Evolutionary conservation across 2,888 invertebrate species (phyloP).

Genomic region (Ischnus inquisitorius): DNA sequence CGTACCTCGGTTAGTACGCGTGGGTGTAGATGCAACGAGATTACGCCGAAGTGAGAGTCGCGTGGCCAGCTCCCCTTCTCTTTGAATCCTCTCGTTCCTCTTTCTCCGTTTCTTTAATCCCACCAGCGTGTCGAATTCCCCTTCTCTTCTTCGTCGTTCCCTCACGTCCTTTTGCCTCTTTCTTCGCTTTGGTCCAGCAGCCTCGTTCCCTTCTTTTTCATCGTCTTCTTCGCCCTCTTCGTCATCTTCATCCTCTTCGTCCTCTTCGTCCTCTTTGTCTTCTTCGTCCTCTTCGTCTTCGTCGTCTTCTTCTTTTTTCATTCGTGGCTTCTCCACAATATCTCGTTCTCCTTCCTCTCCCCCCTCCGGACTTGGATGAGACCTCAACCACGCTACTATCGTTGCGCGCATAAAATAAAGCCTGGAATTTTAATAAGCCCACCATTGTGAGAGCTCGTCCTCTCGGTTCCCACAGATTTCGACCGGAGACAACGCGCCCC

Average conservation of each 20-base stretch:
- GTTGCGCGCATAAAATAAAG: constrained; percentile 81
- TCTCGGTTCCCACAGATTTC: constrained; percentile 79
- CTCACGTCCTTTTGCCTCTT: constrained; percentile 46
- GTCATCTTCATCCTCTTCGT: too few relatives aligned
- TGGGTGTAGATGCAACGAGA: constrained; percentile 81
- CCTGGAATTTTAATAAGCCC: constrained; percentile 83
- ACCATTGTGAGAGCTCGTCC: constrained; percentile 78
- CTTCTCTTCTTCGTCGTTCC: constrained; percentile 55
- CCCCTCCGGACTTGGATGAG: constrained; percentile 59
- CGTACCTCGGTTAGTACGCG: constrained; percentile 76
- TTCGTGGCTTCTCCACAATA: constrained; percentile 19
- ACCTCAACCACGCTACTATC: constrained; percentile 65
- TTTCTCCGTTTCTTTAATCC: constrained; percentile 66
- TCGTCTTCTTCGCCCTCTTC: constrained; percentile 36
- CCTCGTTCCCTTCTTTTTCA: constrained; percentile 8
- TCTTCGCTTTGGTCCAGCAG: constrained; percentile 42
- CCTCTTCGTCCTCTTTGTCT: too few relatives aligned
- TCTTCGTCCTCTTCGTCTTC: constrained; percentile 42
- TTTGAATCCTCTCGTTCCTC: constrained; percentile 46
- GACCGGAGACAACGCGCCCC: constrained; percentile 74
- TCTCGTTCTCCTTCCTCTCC: constrained; percentile 33
- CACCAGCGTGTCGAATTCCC: constrained; percentile 61
- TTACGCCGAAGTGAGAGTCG: constrained; percentile 78
- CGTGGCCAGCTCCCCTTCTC: constrained; percentile 79
- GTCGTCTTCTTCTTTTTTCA: constrained; percentile 19